Percentiles rank a stretch among this genome's conserved stretches.
phyloP scores from a whole-genome alignment of 2,113 vertebrate genomes.

The Podarcis muralis region DNA sequence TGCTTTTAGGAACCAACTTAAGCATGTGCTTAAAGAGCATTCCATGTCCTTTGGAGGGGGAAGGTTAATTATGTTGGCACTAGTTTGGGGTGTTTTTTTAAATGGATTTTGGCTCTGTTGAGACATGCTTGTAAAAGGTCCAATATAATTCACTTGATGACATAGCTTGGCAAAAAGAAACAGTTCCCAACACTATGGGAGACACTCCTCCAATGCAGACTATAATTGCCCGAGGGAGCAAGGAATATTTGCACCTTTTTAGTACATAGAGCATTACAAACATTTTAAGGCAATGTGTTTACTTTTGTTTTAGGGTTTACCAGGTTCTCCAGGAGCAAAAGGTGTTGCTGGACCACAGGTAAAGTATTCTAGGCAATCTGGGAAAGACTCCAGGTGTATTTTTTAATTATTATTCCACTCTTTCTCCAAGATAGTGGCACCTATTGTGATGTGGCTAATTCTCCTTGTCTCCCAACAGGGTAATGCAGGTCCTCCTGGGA shows the following conservation, averaged over 20 bases:
- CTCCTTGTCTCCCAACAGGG: constrained; percentile 77
- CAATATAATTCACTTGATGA: neutral
- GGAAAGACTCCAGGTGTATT: neutral
- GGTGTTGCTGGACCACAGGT: constrained; percentile 89
- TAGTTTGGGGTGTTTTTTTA: neutral
- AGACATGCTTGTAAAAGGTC: neutral
- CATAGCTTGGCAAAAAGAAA: no score
- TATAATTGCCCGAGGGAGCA: neutral
- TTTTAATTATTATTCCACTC: neutral
- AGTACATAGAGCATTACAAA: neutral
- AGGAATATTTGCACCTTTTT: neutral
- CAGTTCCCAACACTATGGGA: neutral
- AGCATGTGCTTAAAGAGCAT: neutral
- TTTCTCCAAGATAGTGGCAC: neutral
- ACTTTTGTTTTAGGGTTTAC: constrained; percentile 84
- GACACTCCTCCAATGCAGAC: neutral
- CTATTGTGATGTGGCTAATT: constrained; percentile 8
- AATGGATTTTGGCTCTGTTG: neutral
- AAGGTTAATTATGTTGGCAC: neutral
- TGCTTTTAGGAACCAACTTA: neutral
- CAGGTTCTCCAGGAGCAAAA: constrained; percentile 87
- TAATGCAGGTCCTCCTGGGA: constrained; percentile 80
- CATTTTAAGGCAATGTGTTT: neutral
- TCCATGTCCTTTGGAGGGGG: neutral
- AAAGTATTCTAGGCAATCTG: constrained; percentile 25